phyloP scores from a whole-genome alignment of 2,113 vertebrate genomes.

The Pseudorectes ferrugineus region DNA sequence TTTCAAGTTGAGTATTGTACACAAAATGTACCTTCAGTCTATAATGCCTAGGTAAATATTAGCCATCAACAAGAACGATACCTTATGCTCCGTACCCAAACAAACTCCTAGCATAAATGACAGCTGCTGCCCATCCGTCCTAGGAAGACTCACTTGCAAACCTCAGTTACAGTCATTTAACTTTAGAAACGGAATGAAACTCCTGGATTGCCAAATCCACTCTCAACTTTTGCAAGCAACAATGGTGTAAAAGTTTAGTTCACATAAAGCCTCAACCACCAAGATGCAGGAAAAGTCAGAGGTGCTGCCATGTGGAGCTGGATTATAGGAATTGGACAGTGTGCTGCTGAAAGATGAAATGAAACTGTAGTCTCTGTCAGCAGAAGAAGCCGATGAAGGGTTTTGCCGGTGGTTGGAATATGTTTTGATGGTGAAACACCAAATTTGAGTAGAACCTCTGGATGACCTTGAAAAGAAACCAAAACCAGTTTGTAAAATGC shows the following conservation, averaged over 20 bases:
- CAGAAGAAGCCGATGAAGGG: neutral
- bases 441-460: neutral
- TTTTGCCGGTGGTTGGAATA: neutral
- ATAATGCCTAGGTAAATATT: neutral
- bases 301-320: neutral
- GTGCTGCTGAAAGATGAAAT: neutral
- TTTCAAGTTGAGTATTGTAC: neutral
- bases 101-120: neutral
- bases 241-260: neutral
- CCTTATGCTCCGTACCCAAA: rapidly evolving
- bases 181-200: neutral
- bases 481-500: neutral
- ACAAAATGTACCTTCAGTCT: neutral
- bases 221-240: neutral
- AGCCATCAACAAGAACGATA: neutral
- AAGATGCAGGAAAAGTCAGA: neutral
- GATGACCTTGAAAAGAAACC: neutral
- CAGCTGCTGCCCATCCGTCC: neutral
- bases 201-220: neutral
- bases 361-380: neutral
- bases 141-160: neutral
- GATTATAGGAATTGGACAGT: neutral
- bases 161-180: neutral
- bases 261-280: neutral
- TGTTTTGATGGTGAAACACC: neutral